A percentile compares a stretch with the other conserved stretches of the same genome.
phyloP scores from a whole-genome alignment of 1,140 invertebrate species.

The Cherax quadricarinatus region DNA sequence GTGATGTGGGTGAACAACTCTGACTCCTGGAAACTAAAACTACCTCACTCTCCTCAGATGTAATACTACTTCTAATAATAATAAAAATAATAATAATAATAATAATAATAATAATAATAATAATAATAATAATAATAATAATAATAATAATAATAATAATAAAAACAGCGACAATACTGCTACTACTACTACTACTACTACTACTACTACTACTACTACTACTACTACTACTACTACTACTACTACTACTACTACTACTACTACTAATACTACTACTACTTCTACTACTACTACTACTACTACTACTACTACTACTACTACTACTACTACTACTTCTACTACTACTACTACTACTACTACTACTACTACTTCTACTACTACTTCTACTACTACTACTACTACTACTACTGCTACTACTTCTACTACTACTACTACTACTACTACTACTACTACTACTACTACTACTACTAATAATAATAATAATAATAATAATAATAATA shows the following conservation, averaged over 20 bases:
- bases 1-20: no score
- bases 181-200: conserved; percentile 30
- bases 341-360: conserved; percentile 24
- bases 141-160: not conserved
- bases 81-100: not conserved
- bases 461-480: not conserved
- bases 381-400: conserved; percentile 26
- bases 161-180: not conserved
- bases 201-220: conserved; percentile 24
- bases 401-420: conserved; percentile 26
- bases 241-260: conserved; percentile 27
- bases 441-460: conserved; percentile 24
- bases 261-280: conserved; percentile 23
- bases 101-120: not conserved
- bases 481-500: no score
- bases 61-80: no score
- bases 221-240: conserved; percentile 24
- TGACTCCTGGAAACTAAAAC: no score
- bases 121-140: no score
- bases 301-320: conserved; percentile 30
- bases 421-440: conserved; percentile 27
- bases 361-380: conserved; percentile 26
- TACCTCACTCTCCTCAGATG: no score
- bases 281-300: conserved; percentile 13
- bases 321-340: conserved; percentile 23